phyloP scores from a whole-genome alignment of 2,113 vertebrate genomes.

The Chloropsis cyanopogon region DNA sequence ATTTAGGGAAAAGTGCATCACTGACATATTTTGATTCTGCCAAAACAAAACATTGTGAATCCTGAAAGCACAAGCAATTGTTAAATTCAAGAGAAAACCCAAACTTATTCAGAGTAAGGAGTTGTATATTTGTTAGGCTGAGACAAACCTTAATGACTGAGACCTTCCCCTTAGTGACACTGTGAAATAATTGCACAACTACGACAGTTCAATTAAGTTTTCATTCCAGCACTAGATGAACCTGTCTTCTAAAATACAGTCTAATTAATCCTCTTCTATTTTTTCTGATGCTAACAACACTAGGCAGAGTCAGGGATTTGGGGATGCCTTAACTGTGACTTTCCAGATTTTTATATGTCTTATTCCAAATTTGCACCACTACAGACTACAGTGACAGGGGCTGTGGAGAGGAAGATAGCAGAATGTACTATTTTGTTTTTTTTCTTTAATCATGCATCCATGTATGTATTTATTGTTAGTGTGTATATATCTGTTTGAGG shows the following conservation, averaged over 20 bases:
- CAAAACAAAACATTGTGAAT: neutral
- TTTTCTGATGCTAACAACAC: neutral
- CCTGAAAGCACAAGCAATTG: neutral
- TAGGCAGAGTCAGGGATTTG: neutral
- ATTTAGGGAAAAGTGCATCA: neutral
- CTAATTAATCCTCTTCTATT: neutral
- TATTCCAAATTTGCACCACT: neutral
- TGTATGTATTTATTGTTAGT: neutral
- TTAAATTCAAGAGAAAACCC: neutral
- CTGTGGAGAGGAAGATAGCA: neutral
- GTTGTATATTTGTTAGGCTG: neutral
- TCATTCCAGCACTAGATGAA: neutral
- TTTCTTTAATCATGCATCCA: neutral
- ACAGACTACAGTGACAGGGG: neutral
- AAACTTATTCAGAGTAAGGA: neutral
- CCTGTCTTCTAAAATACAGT: neutral
- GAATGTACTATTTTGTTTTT: neutral
- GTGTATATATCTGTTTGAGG: neutral
- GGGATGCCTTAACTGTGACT: neutral
- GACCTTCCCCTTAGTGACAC: neutral
- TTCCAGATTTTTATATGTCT: neutral
- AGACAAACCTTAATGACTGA: neutral
- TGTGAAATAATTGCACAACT: neutral
- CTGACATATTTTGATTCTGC: neutral
- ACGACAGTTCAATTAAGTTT: neutral